These are phyloP conservation scores for Himalopsyche japonica DNA, from an alignment of 2,888 invertebrate genomes.

Conservation along the genomic window DNA sequence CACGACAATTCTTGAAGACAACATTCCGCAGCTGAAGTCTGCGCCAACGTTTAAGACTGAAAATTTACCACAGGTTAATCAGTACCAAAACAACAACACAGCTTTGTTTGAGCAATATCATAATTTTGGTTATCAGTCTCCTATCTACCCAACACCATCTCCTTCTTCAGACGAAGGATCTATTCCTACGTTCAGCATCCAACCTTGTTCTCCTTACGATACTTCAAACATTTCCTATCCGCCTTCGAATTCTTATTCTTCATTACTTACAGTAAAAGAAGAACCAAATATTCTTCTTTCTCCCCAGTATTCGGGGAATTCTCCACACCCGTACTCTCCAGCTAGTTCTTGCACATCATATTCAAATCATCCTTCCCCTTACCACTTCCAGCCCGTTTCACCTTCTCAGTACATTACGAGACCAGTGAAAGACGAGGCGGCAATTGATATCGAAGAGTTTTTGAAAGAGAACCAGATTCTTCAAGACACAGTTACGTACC, in stretches of 20 bases:
- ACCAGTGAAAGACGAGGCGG: conserved; percentile 61
- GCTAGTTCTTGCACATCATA: conserved; percentile 62
- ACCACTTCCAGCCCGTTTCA: conserved; percentile 44
- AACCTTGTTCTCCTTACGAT: conserved; percentile 61
- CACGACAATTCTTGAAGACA: conserved; percentile 49
- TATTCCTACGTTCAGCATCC: conserved; percentile 61
- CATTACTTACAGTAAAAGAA: conserved; percentile 52
- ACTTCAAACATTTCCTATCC: conserved; percentile 50
- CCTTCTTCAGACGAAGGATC: conserved; percentile 61
- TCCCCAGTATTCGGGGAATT: conserved; percentile 50
- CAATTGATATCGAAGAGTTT: conserved; percentile 65
- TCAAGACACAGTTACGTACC: conserved; percentile 47
- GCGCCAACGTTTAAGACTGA: conserved; percentile 47
- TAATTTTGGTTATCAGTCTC: conserved; percentile 54
- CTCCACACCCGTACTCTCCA: conserved; percentile 62
- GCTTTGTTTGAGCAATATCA: conserved; percentile 54
- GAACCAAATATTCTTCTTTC: conserved; percentile 59
- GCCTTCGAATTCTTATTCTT: conserved; percentile 44
- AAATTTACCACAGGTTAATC: conserved; percentile 48
- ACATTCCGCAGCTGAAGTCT: conserved; percentile 47
- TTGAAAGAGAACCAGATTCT: conserved; percentile 61
- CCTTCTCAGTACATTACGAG: conserved; percentile 43
- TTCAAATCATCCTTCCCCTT: conserved; percentile 60
- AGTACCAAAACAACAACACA: conserved; percentile 44
- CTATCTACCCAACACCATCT: conserved; percentile 56